phyloP scores from a whole-genome alignment of 2,888 invertebrate genomes.

The Tuberolachnus salignus region DNA sequence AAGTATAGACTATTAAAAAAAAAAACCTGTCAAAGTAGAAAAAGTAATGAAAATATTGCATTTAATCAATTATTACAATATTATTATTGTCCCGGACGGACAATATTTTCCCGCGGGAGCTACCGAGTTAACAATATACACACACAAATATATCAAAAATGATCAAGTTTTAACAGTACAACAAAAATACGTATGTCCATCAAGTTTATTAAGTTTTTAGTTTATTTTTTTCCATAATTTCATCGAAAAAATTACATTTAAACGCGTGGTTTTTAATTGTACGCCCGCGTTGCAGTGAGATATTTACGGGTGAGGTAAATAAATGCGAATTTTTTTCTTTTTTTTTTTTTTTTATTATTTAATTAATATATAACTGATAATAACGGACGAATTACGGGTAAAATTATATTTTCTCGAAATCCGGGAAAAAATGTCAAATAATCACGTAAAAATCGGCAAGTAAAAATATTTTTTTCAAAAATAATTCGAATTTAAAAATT shows the following conservation, averaged over 20 bases:
- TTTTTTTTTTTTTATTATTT: background rate
- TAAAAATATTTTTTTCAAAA: background rate
- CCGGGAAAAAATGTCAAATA: background rate
- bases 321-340: no score
- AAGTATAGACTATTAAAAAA: background rate
- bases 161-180: conserved; percentile 12
- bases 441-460: background rate
- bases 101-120: background rate
- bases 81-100: background rate
- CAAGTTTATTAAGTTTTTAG: conserved; percentile 13
- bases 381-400: no score
- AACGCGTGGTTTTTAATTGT: no score
- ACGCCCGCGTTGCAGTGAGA: no score
- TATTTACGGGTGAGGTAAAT: no score
- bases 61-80: conserved; percentile 37
- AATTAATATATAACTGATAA: background rate
- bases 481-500: no score
- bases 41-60: background rate
- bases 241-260: no score
- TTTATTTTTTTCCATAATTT: background rate
- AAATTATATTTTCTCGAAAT: background rate
- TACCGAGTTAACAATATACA: conserved; percentile 2
- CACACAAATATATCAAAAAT: conserved; percentile 16
- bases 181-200: background rate
- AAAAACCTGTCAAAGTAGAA: background rate